Evolutionary conservation across 2,113 vertebrate genomes (phyloP), one percentile per base, ranked within the genome.

Genomic region (Etheostoma cragini): DNA sequence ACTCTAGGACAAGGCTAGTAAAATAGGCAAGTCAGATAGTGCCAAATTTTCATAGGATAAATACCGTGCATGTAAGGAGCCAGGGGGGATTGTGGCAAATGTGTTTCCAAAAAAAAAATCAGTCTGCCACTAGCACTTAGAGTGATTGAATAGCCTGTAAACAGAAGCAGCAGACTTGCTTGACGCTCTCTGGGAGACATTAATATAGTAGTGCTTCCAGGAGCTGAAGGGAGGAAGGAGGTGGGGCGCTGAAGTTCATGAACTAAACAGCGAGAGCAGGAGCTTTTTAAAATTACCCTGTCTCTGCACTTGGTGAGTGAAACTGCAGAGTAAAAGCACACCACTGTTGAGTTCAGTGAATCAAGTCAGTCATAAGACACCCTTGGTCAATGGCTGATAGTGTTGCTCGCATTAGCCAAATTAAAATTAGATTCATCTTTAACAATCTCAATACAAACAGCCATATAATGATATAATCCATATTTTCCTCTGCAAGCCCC

Each of bases 291-390:
- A 94, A 88, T 87, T 17, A 84, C 67, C 63, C 80, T 70, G 74
- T 66, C 45, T 75, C 69, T 76, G 72, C 76, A 77, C 45, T 85
- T 21, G 53, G 87, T 79, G 78, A 82, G 76, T 67, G 67, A 91
- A 92, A 83, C 84, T 73, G 82, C 85, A 82, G 85, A 91, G 80
- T 77, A 92, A 92, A 92, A 93, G 92, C 93, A 93, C 92, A 94
- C 94, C 92, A 94, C 91, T 76, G 76, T 62, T 66, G 79, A 89
- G 86, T 50, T 73, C 83, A 87, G 82, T 83, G 89, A 81, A 81
- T 93, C 90, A 91, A 94, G 88, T 85, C 90, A 89, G 92, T 95
- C 95, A 95, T 91, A 91, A 95, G 92, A 95, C 93, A 87, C 92
- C 78, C 84, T 64, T 6, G 46, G 77, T 93, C 89, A 93, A 94